phyloP scores from a whole-genome alignment of 64 coral and sea anemone species.

The Actinia tenebrosa region DNA sequence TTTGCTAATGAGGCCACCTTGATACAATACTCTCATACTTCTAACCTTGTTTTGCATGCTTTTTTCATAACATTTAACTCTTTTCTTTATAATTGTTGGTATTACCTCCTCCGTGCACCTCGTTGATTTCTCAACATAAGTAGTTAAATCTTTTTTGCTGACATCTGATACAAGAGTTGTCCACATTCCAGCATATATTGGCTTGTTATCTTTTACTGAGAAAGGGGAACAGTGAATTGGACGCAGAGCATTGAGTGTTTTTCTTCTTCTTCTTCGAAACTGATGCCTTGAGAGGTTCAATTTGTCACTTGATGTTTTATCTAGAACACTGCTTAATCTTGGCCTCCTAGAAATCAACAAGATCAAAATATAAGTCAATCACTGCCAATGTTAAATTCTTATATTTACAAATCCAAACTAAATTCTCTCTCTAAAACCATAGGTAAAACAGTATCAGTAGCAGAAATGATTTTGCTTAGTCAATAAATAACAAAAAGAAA shows the following conservation, averaged over 20 bases:
- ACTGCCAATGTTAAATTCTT: too few relatives aligned
- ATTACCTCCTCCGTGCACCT: background rate
- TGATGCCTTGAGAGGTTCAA: background rate
- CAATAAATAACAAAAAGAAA: too few relatives aligned
- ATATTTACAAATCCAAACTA: too few relatives aligned
- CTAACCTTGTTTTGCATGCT: constrained; percentile 10
- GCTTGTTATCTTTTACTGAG: background rate
- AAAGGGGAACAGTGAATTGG: background rate
- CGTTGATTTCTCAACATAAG: constrained; percentile 2
- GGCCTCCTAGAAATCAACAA: too few relatives aligned
- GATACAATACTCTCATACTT: background rate
- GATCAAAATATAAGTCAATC: too few relatives aligned
- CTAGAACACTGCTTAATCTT: too few relatives aligned
- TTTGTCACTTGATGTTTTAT: background rate
- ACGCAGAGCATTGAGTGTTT: background rate
- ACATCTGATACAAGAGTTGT: background rate
- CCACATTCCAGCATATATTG: background rate
- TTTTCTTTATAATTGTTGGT: constrained; percentile 17
- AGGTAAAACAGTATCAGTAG: too few relatives aligned
- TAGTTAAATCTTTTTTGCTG: constrained; percentile 4
- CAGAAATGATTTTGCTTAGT: too few relatives aligned
- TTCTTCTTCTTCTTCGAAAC: background rate
- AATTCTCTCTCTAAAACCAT: too few relatives aligned
- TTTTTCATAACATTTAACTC: constrained; percentile 1
- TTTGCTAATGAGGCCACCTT: constrained; percentile 31